Evolutionary conservation across 2,113 vertebrate genomes (phyloP).

Genomic region (Pampusana beccarii): DNA sequence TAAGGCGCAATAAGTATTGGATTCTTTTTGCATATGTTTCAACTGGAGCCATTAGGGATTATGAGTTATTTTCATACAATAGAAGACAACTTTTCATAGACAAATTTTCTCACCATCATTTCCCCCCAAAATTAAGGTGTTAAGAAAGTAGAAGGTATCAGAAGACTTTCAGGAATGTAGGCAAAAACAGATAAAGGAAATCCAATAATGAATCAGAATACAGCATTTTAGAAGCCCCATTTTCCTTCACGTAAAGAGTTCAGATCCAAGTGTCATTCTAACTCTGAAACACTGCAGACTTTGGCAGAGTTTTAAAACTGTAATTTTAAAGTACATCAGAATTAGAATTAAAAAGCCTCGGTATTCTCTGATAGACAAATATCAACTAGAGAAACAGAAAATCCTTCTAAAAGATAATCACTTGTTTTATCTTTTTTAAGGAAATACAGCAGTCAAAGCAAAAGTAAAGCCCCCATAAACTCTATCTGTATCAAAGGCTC

Average conservation of each 20-base stretch:
- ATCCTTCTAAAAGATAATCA: neutral
- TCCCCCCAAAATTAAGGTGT: neutral
- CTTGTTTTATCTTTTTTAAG: neutral
- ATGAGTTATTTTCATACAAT: neutral
- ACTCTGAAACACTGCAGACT: neutral
- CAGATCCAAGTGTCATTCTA: neutral
- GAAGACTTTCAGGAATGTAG: neutral
- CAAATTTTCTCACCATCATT: neutral
- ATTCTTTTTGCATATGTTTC: neutral
- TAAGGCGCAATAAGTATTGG: neutral
- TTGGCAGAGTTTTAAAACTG: neutral
- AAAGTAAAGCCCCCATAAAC: neutral
- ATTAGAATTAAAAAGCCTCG: neutral
- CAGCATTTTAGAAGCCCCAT: rapidly evolving
- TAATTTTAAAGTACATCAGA: neutral
- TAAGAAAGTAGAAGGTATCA: neutral
- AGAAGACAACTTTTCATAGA: neutral
- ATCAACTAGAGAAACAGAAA: neutral
- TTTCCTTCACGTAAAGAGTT: neutral
- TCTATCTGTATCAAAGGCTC: neutral
- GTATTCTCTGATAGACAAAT: neutral
- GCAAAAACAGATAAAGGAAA: neutral
- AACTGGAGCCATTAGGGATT: neutral
- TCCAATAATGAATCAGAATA: neutral
- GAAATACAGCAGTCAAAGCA: neutral